These are phyloP conservation scores for Chrysaora quinquecirrha DNA, from an alignment of 30 jellyfish, hydroid and myxozoan species.

Conservation along the genomic window DNA sequence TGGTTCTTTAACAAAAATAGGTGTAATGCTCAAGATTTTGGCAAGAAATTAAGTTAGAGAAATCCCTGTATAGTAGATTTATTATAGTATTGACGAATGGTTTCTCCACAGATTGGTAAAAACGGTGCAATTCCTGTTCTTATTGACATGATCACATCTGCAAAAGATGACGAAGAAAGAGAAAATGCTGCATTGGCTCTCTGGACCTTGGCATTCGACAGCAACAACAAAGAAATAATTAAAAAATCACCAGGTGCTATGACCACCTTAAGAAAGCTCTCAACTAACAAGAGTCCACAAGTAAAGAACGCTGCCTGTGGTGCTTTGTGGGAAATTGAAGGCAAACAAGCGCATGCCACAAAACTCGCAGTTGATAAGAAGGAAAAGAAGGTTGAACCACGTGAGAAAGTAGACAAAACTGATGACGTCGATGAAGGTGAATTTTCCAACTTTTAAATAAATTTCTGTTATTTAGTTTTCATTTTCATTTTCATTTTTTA, in stretches of 20 bases:
- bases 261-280: not conserved
- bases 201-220: constrained; percentile 32
- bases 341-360: constrained; percentile 6
- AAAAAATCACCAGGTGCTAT: not conserved
- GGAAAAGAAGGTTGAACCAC: too few relatives aligned
- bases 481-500: too few relatives aligned
- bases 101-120: constrained; percentile 47
- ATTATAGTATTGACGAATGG: too few relatives aligned
- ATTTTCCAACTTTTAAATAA: too few relatives aligned
- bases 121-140: constrained; percentile 34
- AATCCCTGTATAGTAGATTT: too few relatives aligned
- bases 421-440: too few relatives aligned
- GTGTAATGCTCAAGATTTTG: too few relatives aligned
- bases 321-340: constrained; percentile 56
- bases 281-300: not conserved
- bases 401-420: too few relatives aligned
- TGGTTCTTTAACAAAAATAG: too few relatives aligned
- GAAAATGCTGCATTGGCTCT: constrained; percentile 19
- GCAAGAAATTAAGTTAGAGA: too few relatives aligned
- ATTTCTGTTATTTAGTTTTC: too few relatives aligned
- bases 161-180: constrained; percentile 15
- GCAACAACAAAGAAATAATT: constrained; percentile 17
- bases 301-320: constrained; percentile 45
- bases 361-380: not conserved
- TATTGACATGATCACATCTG: not conserved